A percentile compares a stretch with the other conserved stretches of the same genome.
Conservation (phyloP, 1,140 invertebrate species). For the Pogonognathellus flavescens region DNA sequence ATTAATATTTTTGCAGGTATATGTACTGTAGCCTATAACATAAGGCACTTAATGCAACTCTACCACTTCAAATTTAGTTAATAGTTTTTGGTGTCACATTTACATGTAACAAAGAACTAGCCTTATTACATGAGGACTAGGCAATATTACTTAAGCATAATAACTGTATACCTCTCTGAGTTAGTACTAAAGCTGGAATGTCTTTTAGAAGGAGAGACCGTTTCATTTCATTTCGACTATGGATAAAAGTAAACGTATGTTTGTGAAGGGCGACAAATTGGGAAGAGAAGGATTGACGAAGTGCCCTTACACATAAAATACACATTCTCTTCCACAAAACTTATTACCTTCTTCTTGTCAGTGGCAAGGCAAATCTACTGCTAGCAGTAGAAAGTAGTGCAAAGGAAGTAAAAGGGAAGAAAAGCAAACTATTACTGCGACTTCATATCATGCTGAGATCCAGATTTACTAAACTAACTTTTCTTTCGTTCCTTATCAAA, state of each 20-base stretch:
- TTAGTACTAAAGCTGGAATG: background rate
- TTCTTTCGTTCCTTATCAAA: background rate
- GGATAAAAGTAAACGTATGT: conserved; percentile 53
- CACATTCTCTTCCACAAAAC: conserved; percentile 54
- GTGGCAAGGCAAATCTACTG: background rate
- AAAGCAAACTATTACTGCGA: conserved; percentile 20
- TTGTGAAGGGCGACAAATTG: conserved; percentile 63
- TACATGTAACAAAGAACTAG: too few species aligned
- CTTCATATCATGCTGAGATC: conserved; percentile 31
- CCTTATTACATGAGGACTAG: too few species aligned
- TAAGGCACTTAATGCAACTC: too few species aligned
- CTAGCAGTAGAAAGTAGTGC: conserved; percentile 12
- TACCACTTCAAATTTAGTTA: too few species aligned
- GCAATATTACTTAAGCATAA: too few species aligned
- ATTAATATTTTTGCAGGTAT: too few species aligned
- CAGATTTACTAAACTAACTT: conserved; percentile 18
- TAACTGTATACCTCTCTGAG: too few species aligned
- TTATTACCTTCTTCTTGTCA: conserved; percentile 58
- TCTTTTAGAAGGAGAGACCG: background rate
- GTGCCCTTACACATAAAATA: conserved; percentile 56
- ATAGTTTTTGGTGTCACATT: too few species aligned
- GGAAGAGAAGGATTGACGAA: conserved; percentile 55
- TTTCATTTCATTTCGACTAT: background rate
- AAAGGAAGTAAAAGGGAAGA: conserved; percentile 16
- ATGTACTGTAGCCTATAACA: too few species aligned